Evolutionary conservation across 2,113 vertebrate genomes (phyloP).

Genomic region (Calyptomena viridis): DNA sequence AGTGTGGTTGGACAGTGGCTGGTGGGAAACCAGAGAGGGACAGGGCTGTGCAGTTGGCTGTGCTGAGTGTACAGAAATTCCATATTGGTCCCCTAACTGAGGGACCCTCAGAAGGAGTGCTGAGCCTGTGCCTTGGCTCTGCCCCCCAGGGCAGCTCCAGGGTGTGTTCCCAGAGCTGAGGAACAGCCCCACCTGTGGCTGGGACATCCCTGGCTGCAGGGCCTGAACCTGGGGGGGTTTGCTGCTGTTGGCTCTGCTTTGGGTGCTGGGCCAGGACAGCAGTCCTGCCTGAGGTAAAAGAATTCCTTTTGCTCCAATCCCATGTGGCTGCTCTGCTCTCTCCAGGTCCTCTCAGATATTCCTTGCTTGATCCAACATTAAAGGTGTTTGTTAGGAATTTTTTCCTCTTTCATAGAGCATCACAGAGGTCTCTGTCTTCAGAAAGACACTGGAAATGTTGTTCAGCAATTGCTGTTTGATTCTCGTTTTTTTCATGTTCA

Average conservation of each 20-base stretch:
- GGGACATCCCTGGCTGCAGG: fast-evolving
- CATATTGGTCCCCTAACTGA: not conserved
- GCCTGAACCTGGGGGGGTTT: not conserved
- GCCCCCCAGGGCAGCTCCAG: fast-evolving
- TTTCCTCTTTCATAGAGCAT: not conserved
- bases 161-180: not conserved
- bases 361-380: slow-evolving; percentile 9
- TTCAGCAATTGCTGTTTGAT: not conserved
- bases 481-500: not conserved
- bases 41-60: not conserved
- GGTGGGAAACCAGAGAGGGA: not conserved
- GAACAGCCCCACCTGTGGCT: not conserved
- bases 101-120: not conserved
- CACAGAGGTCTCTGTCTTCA: not conserved
- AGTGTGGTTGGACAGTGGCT: not conserved
- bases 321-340: not conserved
- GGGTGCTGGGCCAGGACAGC: not conserved
- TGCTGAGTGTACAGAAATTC: not conserved
- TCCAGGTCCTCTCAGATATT: not conserved
- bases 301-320: not conserved
- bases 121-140: not conserved
- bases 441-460: not conserved
- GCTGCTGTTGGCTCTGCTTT: not conserved
- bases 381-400: not conserved
- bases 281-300: not conserved